Percentiles rank a stretch among this genome's conserved stretches.
Evolutionary conservation across 1,140 invertebrate species (phyloP).

Genomic region (Pseudobourletiella spinata): DNA sequence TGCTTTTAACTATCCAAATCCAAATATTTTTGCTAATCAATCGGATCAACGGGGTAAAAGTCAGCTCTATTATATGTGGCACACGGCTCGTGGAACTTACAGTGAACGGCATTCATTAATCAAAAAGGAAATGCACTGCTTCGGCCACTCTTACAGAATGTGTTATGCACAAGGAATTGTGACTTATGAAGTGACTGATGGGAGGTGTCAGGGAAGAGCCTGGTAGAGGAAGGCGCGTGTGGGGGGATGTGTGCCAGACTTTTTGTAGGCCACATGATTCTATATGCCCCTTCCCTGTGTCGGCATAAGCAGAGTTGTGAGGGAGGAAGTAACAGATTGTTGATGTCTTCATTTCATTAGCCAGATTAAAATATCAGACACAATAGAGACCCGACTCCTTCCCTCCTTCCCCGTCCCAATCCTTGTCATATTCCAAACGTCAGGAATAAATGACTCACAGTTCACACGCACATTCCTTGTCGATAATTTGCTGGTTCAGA

Average conservation of each 20-base stretch:
- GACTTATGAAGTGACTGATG: not conserved
- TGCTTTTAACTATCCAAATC: no score
- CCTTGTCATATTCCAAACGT: no score
- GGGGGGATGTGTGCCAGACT: not conserved
- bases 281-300: not conserved
- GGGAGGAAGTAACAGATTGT: conserved; percentile 1
- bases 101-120: no score
- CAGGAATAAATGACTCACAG: not conserved
- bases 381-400: not conserved
- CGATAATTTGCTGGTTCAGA: no score
- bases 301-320: not conserved
- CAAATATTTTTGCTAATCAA: no score
- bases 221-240: no score
- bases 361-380: conserved; percentile 28
- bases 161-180: no score
- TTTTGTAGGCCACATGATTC: not conserved
- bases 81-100: no score
- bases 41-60: no score
- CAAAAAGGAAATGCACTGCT: no score
- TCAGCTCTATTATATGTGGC: no score
- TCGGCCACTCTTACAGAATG: no score
- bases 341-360: conserved; percentile 33
- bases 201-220: not conserved
- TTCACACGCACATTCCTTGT: not conserved
- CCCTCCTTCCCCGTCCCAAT: not conserved